Base-by-base conservation (phyloP, 2,888 invertebrate species). In the Himalopsyche anomala region DNA sequence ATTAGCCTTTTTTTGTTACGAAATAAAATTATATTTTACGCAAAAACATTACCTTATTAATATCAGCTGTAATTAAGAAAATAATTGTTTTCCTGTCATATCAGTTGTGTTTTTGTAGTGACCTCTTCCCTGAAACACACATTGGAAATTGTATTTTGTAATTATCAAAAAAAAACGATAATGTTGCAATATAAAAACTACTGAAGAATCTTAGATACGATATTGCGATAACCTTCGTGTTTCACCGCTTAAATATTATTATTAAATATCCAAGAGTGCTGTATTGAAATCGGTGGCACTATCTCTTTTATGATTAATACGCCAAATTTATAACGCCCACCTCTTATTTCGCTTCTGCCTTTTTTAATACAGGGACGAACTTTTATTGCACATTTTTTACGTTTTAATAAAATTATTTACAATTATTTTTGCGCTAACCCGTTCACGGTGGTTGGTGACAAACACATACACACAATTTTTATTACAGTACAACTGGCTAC, bases 291-390 rank as follows among this genome's bases (percentile, higher is more conserved):
- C 74, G 38, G 74, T 74, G 74, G 74, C 74, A 74, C 74, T 38
- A 74, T 74, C 74, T 74, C 74, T 36, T 74, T 74, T 74, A 74
- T 74, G 74, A 74, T 74, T 74, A 38, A 74, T 74, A 15, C 74
- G 74, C 38, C 74, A 36, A 74, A 74, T 74, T 74, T 74, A 36
- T 74, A 74, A 74, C 74, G 74, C 74, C 74, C 74, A 74, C 74
- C 36, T 36, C 74, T 74, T 74, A 36, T 38, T 74, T 36, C 74
- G 74, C 74, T 74, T 15, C 74, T 74, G 74, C 74, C 15, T 74
- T 74, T 74, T 74, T 15, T 69, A 11, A 28, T 69, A 56, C 0
- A 19, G 56, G 4, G n/a, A 36, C 5, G 74, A 5, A 74, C 19
- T 74, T 74, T 74, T 74, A 74, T 74, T 38, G 36, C 19, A 19